Base-by-base conservation (phyloP, 2,888 invertebrate species). In the Caradrina kadenii region DNA sequence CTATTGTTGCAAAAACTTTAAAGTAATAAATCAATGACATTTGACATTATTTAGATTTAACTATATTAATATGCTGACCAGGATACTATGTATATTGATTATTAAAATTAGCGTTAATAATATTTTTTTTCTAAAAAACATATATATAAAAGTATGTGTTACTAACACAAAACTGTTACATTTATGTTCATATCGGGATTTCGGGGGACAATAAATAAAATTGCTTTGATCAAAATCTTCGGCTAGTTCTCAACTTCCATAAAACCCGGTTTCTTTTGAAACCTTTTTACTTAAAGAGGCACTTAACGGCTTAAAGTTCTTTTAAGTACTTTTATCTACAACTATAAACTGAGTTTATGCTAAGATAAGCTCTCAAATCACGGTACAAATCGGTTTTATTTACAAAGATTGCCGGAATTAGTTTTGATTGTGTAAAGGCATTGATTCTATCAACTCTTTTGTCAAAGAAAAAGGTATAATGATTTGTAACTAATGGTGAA, bases 401-500 rank as follows among this genome's bases (percentile, higher is more conserved):
- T 50, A 61, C 15, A 56, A 65, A 69, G 17, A 53, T n/a, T 45
- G 15, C 11, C 45, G 60, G 48, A 76, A 54, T 63, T 63, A 61
- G 45, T 62, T 64, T 60, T 61, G 35, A 39, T 56, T 69, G 52
- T 59, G 45, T 61, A 52, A 62, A 56, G 15, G 48, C 49, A 60
- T 48, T 68, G 52, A 48, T 64, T 63, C 11, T 42, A 53, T 66
- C 22, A 68, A 64, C 69, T 73, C 26, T 66, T 21, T 55, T 62
- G 54, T 65, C 50, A 19, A 58, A 69, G 59, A 22, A 77, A 71
- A 77, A 75, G 65, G 52, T 56, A 50, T 78, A 71, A 75, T 68
- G 74, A 75, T 78, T 74, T 71, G 61, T 72, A 69, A 73, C 62
- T 78, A 73, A 69, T 64, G 56, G 56, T 56, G 21, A 65, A 64